phyloP scores from a whole-genome alignment of 2,797 vertebrate genomes.

The Pelobates cultripes region DNA sequence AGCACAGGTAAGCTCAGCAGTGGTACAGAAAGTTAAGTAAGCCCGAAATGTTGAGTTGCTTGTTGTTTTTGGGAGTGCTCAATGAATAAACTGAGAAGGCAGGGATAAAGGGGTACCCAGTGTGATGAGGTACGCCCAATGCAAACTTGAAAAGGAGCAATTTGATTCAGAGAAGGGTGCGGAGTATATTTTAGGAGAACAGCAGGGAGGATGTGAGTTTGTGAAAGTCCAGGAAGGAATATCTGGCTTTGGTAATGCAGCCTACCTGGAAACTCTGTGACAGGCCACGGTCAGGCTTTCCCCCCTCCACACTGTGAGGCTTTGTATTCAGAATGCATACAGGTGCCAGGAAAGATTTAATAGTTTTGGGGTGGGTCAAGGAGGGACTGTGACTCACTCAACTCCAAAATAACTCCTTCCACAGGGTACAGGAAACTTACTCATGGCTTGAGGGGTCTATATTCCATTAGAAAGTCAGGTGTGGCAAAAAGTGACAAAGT shows the following conservation, averaged over 20 bases:
- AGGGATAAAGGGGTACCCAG: too few species aligned
- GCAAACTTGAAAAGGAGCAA: too few species aligned
- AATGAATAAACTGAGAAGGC: too few species aligned
- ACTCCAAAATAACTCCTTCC: constrained; percentile 48
- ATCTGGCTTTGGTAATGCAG: constrained; percentile 20
- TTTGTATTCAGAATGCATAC: constrained; percentile 38
- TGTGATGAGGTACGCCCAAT: too few species aligned
- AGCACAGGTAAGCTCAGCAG: too few species aligned
- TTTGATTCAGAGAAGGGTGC: too few species aligned
- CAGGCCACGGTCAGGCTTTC: constrained; percentile 30
- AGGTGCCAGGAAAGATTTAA: constrained; percentile 54
- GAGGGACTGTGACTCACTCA: constrained; percentile 49
- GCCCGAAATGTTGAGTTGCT: too few species aligned
- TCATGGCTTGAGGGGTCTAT: constrained; percentile 28
- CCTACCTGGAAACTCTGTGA: constrained; percentile 46
- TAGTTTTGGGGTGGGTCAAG: constrained; percentile 47
- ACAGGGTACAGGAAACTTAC: constrained; percentile 32
- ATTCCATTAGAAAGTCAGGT: constrained; percentile 24
- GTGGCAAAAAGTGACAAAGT: not conserved
- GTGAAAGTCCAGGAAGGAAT: not conserved
- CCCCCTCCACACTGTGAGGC: constrained; percentile 37
- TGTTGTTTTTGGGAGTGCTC: too few species aligned
- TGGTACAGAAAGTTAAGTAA: too few species aligned
- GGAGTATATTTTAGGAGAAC: too few species aligned
- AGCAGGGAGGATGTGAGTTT: too few species aligned